phyloP scores from a whole-genome alignment of 2,113 vertebrate genomes.

The Paraplagusia blochii region DNA sequence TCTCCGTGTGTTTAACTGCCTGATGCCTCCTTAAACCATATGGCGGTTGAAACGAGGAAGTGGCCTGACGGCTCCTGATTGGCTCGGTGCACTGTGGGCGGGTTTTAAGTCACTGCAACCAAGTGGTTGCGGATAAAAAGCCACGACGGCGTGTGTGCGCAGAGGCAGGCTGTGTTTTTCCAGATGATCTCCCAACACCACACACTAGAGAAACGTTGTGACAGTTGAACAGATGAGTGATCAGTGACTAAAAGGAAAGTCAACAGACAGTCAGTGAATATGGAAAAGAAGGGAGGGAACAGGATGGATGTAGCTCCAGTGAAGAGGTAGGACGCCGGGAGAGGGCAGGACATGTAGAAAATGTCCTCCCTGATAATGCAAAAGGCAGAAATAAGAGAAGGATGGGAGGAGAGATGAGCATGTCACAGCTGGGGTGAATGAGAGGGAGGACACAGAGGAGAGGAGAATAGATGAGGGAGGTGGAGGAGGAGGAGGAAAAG shows the following conservation, averaged over 20 bases:
- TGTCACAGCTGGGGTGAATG: slow-evolving; percentile 32
- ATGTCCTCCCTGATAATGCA: neutral
- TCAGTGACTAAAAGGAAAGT: slow-evolving; percentile 29
- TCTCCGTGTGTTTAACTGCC: slow-evolving; percentile 35
- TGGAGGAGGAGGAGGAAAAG: slow-evolving; percentile 29
- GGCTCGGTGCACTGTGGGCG: slow-evolving; percentile 59
- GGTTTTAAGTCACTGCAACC: slow-evolving; percentile 21
- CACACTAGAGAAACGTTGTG: slow-evolving; percentile 21
- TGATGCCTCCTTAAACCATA: slow-evolving; percentile 69
- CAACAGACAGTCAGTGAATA: slow-evolving; percentile 23
- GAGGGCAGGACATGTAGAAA: neutral
- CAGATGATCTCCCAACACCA: slow-evolving; percentile 35
- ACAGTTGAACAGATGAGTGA: slow-evolving; percentile 39
- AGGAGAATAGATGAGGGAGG: slow-evolving; percentile 27
- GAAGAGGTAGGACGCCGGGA: slow-evolving; percentile 15
- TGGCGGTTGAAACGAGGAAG: slow-evolving; percentile 62
- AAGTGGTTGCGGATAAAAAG: slow-evolving; percentile 45
- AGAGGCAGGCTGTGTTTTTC: slow-evolving; percentile 31
- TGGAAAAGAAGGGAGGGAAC: slow-evolving; percentile 18
- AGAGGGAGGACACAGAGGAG: slow-evolving; percentile 24
- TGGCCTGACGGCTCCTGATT: slow-evolving; percentile 52
- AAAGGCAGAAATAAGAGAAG: slow-evolving; percentile 16
- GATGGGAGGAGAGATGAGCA: slow-evolving; percentile 29
- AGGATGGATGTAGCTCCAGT: neutral
- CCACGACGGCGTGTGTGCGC: slow-evolving; percentile 32